Percentiles rank a stretch among this genome's conserved stretches.
Conservation (phyloP, 2,113 vertebrate species). For the Jacana jacana region DNA sequence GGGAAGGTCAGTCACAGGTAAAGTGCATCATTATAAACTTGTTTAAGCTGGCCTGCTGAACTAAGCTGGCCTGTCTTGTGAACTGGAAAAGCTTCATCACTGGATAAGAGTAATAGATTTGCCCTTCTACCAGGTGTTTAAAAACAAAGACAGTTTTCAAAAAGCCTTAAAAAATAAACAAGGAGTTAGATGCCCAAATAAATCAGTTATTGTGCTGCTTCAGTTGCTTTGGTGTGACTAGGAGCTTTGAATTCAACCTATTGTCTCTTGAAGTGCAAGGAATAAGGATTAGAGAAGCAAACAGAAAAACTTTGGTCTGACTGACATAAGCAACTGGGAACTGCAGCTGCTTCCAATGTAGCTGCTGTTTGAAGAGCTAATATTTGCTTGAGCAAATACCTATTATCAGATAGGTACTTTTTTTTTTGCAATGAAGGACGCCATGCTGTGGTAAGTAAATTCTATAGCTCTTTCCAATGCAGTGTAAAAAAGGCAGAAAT, state of each 20-base stretch:
- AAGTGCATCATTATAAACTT: not conserved
- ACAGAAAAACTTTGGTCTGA: not conserved
- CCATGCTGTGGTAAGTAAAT: not conserved
- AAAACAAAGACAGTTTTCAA: not conserved
- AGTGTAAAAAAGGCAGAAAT: not conserved
- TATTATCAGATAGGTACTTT: not conserved
- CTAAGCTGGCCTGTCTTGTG: not conserved
- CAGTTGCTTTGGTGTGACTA: not conserved
- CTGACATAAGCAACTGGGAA: not conserved
- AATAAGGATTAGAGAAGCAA: not conserved
- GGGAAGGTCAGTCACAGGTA: constrained; percentile 22
- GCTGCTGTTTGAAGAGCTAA: not conserved
- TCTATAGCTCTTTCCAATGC: not conserved
- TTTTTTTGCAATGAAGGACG: not conserved
- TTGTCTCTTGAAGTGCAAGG: not conserved
- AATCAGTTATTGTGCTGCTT: not conserved
- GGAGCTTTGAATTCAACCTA: not conserved
- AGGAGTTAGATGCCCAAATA: not conserved
- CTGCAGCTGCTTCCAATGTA: not conserved
- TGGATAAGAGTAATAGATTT: not conserved
- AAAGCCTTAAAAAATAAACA: not conserved
- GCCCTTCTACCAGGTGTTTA: not conserved
- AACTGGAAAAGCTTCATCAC: not conserved
- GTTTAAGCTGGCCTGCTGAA: not conserved
- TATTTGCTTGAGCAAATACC: not conserved